phyloP scores from a whole-genome alignment of 2,888 invertebrate species.

The Tryphoninae sp. region DNA sequence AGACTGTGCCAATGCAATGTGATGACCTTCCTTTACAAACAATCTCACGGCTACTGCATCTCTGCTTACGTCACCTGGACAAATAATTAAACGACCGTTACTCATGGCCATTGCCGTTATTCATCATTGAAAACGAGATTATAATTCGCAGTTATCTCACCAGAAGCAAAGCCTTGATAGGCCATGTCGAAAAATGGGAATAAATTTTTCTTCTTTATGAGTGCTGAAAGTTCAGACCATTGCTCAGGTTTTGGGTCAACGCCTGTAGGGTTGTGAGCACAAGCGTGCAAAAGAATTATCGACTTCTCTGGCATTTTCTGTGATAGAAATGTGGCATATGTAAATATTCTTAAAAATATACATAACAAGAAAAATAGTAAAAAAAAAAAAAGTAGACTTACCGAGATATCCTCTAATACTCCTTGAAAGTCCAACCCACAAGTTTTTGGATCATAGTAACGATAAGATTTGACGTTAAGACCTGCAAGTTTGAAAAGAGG shows the following conservation, averaged over 20 bases:
- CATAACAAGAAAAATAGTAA: neutral
- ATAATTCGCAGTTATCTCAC: constrained; percentile 69
- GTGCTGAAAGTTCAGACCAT: constrained; percentile 93
- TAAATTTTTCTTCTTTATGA: constrained; percentile 91
- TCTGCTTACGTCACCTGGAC: constrained; percentile 88
- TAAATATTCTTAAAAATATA: constrained; percentile 7
- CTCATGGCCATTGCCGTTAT: neutral
- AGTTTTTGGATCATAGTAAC: constrained; percentile 96
- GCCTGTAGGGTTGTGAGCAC: constrained; percentile 99
- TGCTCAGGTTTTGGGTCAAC: constrained; percentile 94
- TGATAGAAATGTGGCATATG: constrained; percentile 72
- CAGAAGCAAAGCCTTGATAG: constrained; percentile 97
- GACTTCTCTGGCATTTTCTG: constrained; percentile 96
- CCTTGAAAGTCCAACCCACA: constrained; percentile 97
- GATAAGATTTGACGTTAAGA: constrained; percentile 92
- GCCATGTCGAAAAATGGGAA: constrained; percentile 99
- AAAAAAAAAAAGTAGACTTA: constrained; percentile 81
- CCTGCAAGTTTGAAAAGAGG: constrained; percentile 96
- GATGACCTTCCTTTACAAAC: constrained; percentile 94
- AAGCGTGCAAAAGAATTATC: constrained; percentile 96
- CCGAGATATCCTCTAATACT: constrained; percentile 92
- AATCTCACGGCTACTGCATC: constrained; percentile 95
- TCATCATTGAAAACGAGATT: neutral
- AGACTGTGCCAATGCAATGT: constrained; percentile 94
- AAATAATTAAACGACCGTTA: constrained; percentile 59